phyloP scores from a whole-genome alignment of 2,888 invertebrate genomes.

The Priocnemis perturbator region DNA sequence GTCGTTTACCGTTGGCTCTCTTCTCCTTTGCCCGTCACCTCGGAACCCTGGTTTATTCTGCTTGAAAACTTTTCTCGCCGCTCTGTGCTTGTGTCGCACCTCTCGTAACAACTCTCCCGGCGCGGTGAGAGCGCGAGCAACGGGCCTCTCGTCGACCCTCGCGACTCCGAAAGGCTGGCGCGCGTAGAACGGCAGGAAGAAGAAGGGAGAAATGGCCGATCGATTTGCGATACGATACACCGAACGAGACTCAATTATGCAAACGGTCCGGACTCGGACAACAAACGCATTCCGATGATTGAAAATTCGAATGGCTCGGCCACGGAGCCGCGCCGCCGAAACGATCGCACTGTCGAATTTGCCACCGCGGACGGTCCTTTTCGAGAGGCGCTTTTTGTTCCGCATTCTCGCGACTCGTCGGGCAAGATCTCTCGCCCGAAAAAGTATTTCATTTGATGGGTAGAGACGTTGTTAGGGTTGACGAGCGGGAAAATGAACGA shows the following conservation, averaged over 20 bases:
- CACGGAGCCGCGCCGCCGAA: no score
- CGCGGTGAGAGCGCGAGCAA: background rate
- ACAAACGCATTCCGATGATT: slow-evolving; percentile 7
- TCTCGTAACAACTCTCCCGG: slow-evolving; percentile 7
- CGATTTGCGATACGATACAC: slow-evolving; percentile 8
- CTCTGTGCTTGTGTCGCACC: background rate
- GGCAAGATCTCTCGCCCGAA: no score
- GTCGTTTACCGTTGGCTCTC: slow-evolving; percentile 7
- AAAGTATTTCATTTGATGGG: no score
- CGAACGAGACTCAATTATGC: slow-evolving; percentile 3
- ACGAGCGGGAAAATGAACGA: no score
- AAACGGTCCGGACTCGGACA: background rate
- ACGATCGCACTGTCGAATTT: no score
- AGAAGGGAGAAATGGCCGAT: background rate
- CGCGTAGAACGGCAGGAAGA: no score
- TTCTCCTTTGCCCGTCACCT: slow-evolving; percentile 19
- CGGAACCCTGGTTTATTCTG: slow-evolving; percentile 25
- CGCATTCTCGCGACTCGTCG: no score
- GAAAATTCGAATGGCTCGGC: background rate
- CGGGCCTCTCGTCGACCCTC: background rate
- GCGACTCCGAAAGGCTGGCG: background rate
- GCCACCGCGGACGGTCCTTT: no score
- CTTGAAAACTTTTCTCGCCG: slow-evolving; percentile 8
- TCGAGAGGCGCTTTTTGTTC: no score
- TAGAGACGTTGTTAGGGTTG: no score